Evolutionary conservation across 2,888 invertebrate species (phyloP), one percentile per base, ranked within the genome.

Genomic region (Amaurobius ferox): DNA sequence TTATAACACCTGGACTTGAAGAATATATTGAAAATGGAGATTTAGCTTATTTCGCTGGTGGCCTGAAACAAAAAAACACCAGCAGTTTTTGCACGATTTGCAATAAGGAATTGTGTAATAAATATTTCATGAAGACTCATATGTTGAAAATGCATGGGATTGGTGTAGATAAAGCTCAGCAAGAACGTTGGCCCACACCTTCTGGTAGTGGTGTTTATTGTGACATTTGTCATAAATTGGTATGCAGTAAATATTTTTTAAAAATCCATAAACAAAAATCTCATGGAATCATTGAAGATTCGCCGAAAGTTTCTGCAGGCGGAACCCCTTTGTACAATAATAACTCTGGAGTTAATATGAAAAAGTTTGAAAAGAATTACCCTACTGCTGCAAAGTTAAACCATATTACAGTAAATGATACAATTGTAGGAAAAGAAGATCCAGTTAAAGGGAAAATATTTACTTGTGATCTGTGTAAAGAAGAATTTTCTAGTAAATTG

Each of bases 41-140:
- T 32, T 70, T 62, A 40, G 19, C 35, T 23, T 67, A 44, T 39
- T 62, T 39, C 39, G 26, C 64, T 23, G 48, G 35, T 64, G 26
- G n/a, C 2, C 28, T 55, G n/a, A 62, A 32, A 13, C 83, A 79
- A 23, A 89, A 89, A 28, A 89, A 91, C 28, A 90, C 67, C 55
- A 85, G 91, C 88, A 97, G 97, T 90, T 97, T 97, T 91, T 98
- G 98, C 91, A 97, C 98, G 91, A 97, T 98, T 89, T 98, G 98
- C 92, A 98, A 98, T 93, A 98, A 98, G 92, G 98, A 99, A 92
- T 93, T 99, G 89, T 99, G 99, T 93, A 99, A 99, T 93, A 99
- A 99, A 92, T 99, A 99, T 91, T 99, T 99, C 92, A 97, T 99
- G 95, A 97, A 98, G 91, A 99, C 98, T 0, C 99, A 99, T 93